Evolutionary conservation across 1,140 invertebrate genomes (phyloP).

Genomic region (Drosophila repletoides): DNA sequence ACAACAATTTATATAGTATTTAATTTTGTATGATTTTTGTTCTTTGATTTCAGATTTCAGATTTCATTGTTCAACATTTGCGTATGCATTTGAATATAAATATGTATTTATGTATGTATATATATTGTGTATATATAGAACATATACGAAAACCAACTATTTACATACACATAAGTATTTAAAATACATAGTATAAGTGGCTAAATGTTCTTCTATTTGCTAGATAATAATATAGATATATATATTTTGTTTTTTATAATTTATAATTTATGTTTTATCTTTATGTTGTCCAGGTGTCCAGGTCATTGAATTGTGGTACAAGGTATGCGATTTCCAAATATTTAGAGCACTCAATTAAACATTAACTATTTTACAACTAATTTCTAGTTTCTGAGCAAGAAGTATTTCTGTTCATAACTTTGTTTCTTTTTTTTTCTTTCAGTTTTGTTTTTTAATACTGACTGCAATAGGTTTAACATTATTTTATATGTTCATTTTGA

Average conservation of each 20-base stretch:
- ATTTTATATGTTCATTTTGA: background rate
- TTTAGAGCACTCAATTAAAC: constrained; percentile 28
- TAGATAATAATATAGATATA: constrained; percentile 1
- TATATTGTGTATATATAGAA: constrained; percentile 45
- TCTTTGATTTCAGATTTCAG: no score
- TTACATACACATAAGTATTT: constrained; percentile 66
- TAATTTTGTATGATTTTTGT: constrained; percentile 23
- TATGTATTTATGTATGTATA: constrained; percentile 13
- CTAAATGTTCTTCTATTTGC: constrained; percentile 11
- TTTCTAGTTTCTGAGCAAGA: constrained; percentile 26
- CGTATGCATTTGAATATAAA: constrained; percentile 23
- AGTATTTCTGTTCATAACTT: constrained; percentile 30
- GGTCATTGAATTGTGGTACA: constrained; percentile 44
- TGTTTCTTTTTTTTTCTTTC: no score
- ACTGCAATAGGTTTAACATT: constrained; percentile 28
- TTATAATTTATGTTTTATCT: constrained; percentile 15
- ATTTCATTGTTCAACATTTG: constrained; percentile 43
- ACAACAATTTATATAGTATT: constrained; percentile 32
- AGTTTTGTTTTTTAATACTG: constrained; percentile 42
- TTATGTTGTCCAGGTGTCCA: constrained; percentile 27
- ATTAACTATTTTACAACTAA: constrained; percentile 22
- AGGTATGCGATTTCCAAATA: constrained; percentile 31
- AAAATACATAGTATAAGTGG: constrained; percentile 38
- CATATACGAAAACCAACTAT: constrained; percentile 63
- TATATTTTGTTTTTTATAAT: constrained; percentile 12